Conservation (phyloP, 2,113 vertebrate species). For the human region GRCh38 chr6:150621001-150621500, state of each 20-base stretch:
- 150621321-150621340: not conserved
- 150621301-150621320: not conserved
- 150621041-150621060: not conserved
- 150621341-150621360: not conserved
- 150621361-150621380: not conserved
- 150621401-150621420: too few relatives aligned
- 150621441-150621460: too few relatives aligned
- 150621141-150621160: not conserved
- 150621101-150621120: not conserved
- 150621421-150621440: too few relatives aligned
- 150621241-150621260: too few relatives aligned
- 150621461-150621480: too few relatives aligned
- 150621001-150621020: not conserved
- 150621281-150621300: not conserved
- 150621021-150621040: not conserved
- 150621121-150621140: not conserved
- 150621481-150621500: too few relatives aligned
- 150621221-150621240: not conserved
- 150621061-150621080: not conserved
- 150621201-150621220: not conserved
- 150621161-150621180: not conserved
- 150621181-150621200: rapidly evolving
- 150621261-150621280: not conserved
- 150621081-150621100: too few relatives aligned
- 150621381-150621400: too few relatives aligned